These are phyloP conservation scores for Lobophora halterata DNA, from an alignment of 2,888 invertebrate species.

Conservation along the genomic window DNA sequence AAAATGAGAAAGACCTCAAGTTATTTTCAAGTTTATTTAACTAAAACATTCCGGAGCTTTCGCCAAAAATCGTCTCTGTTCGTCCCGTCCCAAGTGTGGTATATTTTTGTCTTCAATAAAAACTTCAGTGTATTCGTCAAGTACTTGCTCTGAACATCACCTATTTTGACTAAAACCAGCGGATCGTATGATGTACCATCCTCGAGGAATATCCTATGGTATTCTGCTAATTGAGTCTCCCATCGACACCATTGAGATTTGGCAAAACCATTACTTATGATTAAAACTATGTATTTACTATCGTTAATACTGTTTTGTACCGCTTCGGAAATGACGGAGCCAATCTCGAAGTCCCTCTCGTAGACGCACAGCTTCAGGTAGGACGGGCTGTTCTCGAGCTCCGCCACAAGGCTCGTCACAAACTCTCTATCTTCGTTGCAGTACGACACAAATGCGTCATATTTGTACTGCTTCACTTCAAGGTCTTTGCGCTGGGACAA, in stretches of 20 bases:
- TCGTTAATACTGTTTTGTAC: slow-evolving; percentile 83
- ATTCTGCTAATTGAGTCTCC: slow-evolving; percentile 85
- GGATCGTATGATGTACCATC: slow-evolving; percentile 80
- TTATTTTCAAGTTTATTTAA: slow-evolving; percentile 35
- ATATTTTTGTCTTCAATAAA: slow-evolving; percentile 83
- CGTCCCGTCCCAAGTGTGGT: slow-evolving; percentile 81
- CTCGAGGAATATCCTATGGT: slow-evolving; percentile 82
- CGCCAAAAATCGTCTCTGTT: slow-evolving; percentile 66
- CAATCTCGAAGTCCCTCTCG: slow-evolving; percentile 85
- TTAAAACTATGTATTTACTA: slow-evolving; percentile 83
- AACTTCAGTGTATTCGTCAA: slow-evolving; percentile 82
- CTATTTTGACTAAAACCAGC: slow-evolving; percentile 82
- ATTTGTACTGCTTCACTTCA: slow-evolving; percentile 59
- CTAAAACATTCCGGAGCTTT: slow-evolving; percentile 58
- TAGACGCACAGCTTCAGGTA: slow-evolving; percentile 84
- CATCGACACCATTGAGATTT: slow-evolving; percentile 87
- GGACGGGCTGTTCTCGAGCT: slow-evolving; percentile 81
- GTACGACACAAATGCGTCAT: slow-evolving; percentile 83
- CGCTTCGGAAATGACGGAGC: slow-evolving; percentile 83
- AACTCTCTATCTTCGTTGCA: slow-evolving; percentile 82
- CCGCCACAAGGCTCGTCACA: slow-evolving; percentile 80
- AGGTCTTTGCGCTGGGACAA: slow-evolving; percentile 27
- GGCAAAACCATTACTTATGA: slow-evolving; percentile 85
- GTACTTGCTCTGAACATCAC: slow-evolving; percentile 77
- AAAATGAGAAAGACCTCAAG: slow-evolving; percentile 23